Evolutionary conservation across 2,888 invertebrate genomes (phyloP).

Genomic region (Strigamia maritima): DNA sequence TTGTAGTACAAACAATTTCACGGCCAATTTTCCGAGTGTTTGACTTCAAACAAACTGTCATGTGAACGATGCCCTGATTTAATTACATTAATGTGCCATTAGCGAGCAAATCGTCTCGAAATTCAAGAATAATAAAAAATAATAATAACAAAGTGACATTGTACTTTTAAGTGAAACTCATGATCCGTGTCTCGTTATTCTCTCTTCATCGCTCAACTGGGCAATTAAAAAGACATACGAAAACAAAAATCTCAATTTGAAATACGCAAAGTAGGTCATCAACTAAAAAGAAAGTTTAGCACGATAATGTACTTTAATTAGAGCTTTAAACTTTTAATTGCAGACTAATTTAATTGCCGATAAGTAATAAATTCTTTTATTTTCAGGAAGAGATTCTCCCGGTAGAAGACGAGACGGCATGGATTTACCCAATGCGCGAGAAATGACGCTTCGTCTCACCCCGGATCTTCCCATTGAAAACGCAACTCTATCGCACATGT

Average conservation of each 20-base stretch:
- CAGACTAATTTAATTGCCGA: neutral
- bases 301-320: constrained; percentile 28
- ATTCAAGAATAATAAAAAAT: neutral
- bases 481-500: constrained; percentile 41
- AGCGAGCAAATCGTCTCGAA: neutral
- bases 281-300: neutral
- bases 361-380: neutral
- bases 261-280: constrained; percentile 12
- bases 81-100: constrained; percentile 6
- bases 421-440: constrained; percentile 41
- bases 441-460: constrained; percentile 41
- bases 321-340: constrained; percentile 29
- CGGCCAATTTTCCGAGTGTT: constrained; percentile 2
- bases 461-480: constrained; percentile 40
- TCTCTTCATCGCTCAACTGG: neutral
- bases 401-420: constrained; percentile 38
- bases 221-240: neutral
- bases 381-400: constrained; percentile 40
- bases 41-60: neutral
- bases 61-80: neutral
- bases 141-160: neutral
- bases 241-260: neutral
- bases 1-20: neutral
- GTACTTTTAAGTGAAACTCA: neutral
- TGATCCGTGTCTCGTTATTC: neutral